Percentiles rank a stretch among this genome's conserved stretches.
Evolutionary conservation across 2,797 vertebrate genomes (phyloP).

Genomic region (Echeneis naucrates): DNA sequence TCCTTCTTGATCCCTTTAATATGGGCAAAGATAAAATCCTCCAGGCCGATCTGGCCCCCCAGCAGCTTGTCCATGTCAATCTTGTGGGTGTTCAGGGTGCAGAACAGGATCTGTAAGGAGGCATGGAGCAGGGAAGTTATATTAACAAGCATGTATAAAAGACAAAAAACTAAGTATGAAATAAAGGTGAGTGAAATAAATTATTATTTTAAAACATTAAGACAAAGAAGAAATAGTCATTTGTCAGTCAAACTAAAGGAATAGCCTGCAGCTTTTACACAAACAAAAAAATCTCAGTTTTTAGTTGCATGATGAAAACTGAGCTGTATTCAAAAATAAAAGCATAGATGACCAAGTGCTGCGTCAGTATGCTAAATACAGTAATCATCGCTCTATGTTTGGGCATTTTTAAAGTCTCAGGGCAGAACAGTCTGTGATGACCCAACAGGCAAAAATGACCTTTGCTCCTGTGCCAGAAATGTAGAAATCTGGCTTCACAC

Average conservation of each 20-base stretch:
- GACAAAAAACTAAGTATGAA: not conserved
- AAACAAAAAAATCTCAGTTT: not conserved
- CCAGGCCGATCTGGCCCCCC: slow-evolving; percentile 94
- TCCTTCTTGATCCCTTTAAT: slow-evolving; percentile 93
- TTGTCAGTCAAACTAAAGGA: not conserved
- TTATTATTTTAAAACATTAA: not conserved
- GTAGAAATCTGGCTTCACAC: slow-evolving; percentile 80
- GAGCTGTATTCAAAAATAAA: slow-evolving; percentile 47
- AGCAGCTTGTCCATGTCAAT: slow-evolving; percentile 97
- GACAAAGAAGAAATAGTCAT: not conserved
- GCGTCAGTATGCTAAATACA: slow-evolving; percentile 48
- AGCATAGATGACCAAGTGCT: slow-evolving; percentile 22
- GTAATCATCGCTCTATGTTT: slow-evolving; percentile 21
- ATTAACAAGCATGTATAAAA: slow-evolving; percentile 16
- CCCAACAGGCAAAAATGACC: slow-evolving; percentile 35
- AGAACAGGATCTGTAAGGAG: slow-evolving; percentile 93
- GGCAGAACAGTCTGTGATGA: slow-evolving; percentile 8
- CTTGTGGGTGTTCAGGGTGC: slow-evolving; percentile 97
- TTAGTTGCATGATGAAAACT: slow-evolving; percentile 43
- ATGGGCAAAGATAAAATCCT: slow-evolving; percentile 99
- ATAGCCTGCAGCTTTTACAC: not conserved
- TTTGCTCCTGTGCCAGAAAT: slow-evolving; percentile 63
- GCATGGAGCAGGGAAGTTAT: not conserved
- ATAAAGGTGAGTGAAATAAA: no score
- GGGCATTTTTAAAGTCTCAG: not conserved